Evolutionary conservation across 1,140 invertebrate genomes (phyloP).

Genomic region (Drosophila lacteicornis): DNA sequence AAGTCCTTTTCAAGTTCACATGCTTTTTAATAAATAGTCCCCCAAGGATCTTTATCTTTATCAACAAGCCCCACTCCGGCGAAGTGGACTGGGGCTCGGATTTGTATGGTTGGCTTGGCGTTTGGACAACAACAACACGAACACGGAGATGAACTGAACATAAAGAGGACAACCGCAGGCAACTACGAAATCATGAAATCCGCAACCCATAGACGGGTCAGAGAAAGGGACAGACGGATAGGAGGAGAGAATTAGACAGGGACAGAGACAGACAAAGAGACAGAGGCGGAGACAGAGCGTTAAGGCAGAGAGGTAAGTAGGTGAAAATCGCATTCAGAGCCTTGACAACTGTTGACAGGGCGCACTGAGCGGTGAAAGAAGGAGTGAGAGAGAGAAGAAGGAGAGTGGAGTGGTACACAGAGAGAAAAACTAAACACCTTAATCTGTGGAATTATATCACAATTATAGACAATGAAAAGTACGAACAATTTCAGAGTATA

Average conservation of each 20-base stretch:
- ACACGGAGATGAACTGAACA: conserved; percentile 48
- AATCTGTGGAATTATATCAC: background rate
- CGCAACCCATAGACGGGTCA: conserved; percentile 44
- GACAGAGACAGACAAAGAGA: conserved; percentile 3
- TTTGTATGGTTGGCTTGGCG: conserved; percentile 14
- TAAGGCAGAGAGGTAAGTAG: conserved; percentile 48
- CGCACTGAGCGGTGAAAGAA: conserved; percentile 27
- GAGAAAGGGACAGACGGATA: conserved; percentile 2
- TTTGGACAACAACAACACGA: conserved; percentile 33
- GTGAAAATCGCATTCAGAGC: conserved; percentile 73
- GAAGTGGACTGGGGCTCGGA: conserved; percentile 2
- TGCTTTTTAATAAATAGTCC: conserved; percentile 83
- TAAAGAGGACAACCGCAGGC: conserved; percentile 69
- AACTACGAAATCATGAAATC: conserved; percentile 64
- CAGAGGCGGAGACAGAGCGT: conserved; percentile 35
- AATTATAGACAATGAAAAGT: no score
- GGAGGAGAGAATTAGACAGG: conserved; percentile 22
- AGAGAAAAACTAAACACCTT: background rate
- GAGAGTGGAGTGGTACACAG: background rate
- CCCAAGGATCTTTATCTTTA: conserved; percentile 77
- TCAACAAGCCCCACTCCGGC: conserved; percentile 36
- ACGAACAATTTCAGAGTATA: no score
- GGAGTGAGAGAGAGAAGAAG: background rate
- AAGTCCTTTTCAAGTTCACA: conserved; percentile 83
- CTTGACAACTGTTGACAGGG: conserved; percentile 79